Evolutionary conservation across 35 echinoderm and acorn worm species (phyloP).

Genomic region (Chiridota heheva): DNA sequence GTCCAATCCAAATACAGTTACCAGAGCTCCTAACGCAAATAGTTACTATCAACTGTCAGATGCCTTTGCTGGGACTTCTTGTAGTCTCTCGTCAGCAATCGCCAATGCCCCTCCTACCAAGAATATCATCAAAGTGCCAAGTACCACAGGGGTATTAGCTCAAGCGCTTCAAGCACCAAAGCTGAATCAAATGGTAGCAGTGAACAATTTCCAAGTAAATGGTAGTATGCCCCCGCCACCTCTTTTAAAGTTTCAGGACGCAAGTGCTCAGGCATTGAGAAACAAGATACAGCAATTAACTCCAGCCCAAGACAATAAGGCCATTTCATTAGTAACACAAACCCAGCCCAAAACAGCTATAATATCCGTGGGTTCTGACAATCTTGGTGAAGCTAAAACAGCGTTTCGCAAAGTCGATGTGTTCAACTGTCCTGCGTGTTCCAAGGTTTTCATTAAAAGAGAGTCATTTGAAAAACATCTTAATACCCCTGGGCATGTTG

Average conservation of each 20-base stretch:
- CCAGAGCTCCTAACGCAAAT: background rate
- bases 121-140: too few species aligned
- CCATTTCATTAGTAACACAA: background rate
- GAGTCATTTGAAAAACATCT: constrained; percentile 61
- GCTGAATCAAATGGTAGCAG: too few species aligned
- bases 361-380: too few species aligned
- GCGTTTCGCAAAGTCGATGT: constrained; percentile 40
- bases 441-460: constrained; percentile 51
- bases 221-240: too few species aligned
- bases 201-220: too few species aligned
- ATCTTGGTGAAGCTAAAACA: too few species aligned
- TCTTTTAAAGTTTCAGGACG: background rate
- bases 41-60: too few species aligned
- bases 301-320: constrained; percentile 5
- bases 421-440: constrained; percentile 36
- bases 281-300: background rate
- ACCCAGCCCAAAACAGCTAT: constrained; percentile 14
- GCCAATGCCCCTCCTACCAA: constrained; percentile 36
- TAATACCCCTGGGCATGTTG: background rate
- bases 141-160: too few species aligned
- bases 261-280: background rate
- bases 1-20: background rate
- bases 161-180: too few species aligned
- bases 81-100: constrained; percentile 31
- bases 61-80: constrained; percentile 12